These are phyloP conservation scores for Natator depressus DNA, from an alignment of 2,113 vertebrate genomes.

Conservation along the genomic window DNA sequence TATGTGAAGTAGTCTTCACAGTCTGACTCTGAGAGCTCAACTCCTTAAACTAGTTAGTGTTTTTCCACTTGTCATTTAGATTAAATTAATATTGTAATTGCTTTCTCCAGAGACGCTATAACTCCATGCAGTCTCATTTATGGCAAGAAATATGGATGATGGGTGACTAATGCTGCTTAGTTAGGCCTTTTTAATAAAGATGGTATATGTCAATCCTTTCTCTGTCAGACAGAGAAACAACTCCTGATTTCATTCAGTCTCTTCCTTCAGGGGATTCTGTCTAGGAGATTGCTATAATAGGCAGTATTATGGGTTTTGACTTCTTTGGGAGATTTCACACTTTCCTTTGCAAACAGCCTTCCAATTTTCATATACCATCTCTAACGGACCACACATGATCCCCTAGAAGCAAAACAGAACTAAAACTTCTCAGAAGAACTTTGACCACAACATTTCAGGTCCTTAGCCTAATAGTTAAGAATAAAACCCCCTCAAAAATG, in stretches of 20 bases:
- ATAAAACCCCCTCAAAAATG: neutral
- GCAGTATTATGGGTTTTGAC: constrained; percentile 58
- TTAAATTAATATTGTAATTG: constrained; percentile 59
- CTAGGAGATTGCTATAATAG: constrained; percentile 45
- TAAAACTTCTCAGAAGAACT: neutral
- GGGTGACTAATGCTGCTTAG: constrained; percentile 54
- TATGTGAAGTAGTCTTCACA: neutral
- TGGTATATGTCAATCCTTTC: constrained; percentile 50
- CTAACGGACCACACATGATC: neutral
- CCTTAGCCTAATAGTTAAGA: neutral
- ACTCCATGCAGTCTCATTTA: constrained; percentile 31
- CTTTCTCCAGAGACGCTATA: constrained; percentile 34
- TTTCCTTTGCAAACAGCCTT: constrained; percentile 23
- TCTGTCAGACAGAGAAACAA: constrained; percentile 50
- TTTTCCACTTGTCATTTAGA: constrained; percentile 28
- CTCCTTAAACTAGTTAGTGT: neutral
- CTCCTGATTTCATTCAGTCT: constrained; percentile 38
- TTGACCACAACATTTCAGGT: neutral
- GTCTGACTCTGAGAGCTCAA: neutral
- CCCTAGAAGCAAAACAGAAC: neutral
- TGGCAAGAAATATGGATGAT: constrained; percentile 16
- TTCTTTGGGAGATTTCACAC: constrained; percentile 51
- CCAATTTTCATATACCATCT: neutral
- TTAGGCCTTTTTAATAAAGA: constrained; percentile 69
- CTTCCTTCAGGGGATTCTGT: constrained; percentile 65